Base-by-base conservation (phyloP, 2,888 invertebrate genomes). In the Theodoxus fluviatilis region DNA sequence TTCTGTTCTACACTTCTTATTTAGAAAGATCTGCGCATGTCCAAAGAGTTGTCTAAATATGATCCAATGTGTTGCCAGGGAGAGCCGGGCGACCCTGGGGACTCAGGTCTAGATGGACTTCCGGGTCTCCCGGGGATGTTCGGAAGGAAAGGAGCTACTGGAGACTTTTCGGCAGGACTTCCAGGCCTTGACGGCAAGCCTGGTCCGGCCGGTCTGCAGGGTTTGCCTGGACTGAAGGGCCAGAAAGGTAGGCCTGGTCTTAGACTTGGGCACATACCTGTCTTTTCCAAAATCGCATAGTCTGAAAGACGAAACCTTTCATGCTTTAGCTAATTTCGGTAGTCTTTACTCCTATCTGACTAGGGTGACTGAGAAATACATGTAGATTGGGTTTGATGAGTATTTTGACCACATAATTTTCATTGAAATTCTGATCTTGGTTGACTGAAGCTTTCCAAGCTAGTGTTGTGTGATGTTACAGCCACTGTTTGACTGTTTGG, bases 181-280 rank as follows among this genome's bases (percentile, higher is more conserved):
- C 31, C 28, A 22, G 76, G 76, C 47, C 57, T 57, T 12, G 72
- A 76, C 33, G 76, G 76, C 49, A 59, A 55, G 3, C 22, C 55
- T 38, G 76, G 76, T 67, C 47, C 72, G 7, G 73, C 79, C 15
- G 83, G 83, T 7, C 52, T 73, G 47, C 80, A 81, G 75, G 84
- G 84, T 15, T 15, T 74, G 0, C 76, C 78, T 43, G 84, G 84
- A 40, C 61, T 72, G 7, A 78, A 76, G 63, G 84, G 84, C 69
- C 70, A 72, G 0, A 67, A 70, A 69, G 80, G 80, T 76, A 55
- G 70, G 59, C 35, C 12, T 35, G n/a, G 2, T 31, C 18, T 1
- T 52, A 25, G 12, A 18, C 9, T 15, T 15, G 47, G 47, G 9
- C 12, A 43, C n/a, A n/a, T n/a, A n/a, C n/a, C n/a, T n/a, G n/a